These are phyloP conservation scores for Fundulus diaphanus DNA, from an alignment of 2,797 vertebrate genomes.

Conservation along the genomic window DNA sequence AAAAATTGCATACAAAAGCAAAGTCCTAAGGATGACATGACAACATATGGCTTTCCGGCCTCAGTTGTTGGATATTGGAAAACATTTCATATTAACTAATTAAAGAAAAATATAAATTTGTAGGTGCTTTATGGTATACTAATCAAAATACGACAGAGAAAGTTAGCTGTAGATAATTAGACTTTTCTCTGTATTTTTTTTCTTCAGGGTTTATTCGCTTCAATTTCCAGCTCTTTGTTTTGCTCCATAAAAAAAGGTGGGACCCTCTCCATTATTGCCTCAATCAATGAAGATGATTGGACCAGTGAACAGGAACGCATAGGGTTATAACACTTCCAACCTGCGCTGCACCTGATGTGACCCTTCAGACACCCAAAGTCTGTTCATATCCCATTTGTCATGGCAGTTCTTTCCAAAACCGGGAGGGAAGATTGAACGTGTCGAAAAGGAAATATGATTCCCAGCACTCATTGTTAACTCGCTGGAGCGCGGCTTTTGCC, in stretches of 20 bases:
- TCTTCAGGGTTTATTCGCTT: conserved; percentile 35
- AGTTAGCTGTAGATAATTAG: not conserved
- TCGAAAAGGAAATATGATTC: conserved; percentile 77
- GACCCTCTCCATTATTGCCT: conserved; percentile 75
- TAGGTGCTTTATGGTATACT: not conserved
- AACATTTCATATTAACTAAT: not conserved
- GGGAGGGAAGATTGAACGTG: conserved; percentile 71
- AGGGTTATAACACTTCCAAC: conserved; percentile 77
- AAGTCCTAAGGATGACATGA: not conserved
- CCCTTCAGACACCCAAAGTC: conserved; percentile 62
- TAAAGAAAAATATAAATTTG: not conserved
- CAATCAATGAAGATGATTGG: conserved; percentile 81
- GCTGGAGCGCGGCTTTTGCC: conserved; percentile 75
- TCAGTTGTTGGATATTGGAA: not conserved
- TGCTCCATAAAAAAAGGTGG: conserved; percentile 61
- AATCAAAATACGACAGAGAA: conserved; percentile 9
- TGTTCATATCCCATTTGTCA: conserved; percentile 76
- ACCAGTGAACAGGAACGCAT: conserved; percentile 83
- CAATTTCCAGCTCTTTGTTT: conserved; percentile 43
- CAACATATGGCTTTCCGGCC: not conserved
- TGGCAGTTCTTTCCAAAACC: conserved; percentile 59
- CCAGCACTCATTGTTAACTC: conserved; percentile 77
- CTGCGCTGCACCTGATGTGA: conserved; percentile 73
- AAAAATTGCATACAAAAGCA: not conserved
- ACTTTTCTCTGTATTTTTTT: conserved; percentile 20